Evolutionary conservation across 2,113 vertebrate species (phyloP).

Genomic region (Chaetodon trifascialis): DNA sequence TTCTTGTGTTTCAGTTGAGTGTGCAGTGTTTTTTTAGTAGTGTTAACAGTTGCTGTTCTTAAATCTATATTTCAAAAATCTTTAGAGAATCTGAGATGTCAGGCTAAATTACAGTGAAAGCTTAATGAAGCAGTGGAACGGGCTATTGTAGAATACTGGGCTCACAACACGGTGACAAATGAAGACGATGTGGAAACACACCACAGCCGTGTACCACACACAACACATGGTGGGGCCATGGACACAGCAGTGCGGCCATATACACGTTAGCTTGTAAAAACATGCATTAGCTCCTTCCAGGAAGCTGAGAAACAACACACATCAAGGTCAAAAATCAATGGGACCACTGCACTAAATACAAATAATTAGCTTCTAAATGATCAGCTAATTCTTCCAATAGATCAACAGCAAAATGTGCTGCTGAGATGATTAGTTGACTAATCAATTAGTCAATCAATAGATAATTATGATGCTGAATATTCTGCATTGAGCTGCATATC

Average conservation of each 20-base stretch:
- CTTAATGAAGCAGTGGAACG: neutral
- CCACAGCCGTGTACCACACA: neutral
- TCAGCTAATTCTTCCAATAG: neutral
- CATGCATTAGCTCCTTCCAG: neutral
- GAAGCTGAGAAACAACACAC: neutral
- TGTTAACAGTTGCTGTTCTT: neutral
- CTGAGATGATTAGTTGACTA: neutral
- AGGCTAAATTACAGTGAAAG: neutral
- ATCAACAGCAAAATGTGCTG: neutral
- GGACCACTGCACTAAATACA: neutral
- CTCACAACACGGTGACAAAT: neutral
- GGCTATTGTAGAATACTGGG: neutral
- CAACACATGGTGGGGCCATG: neutral
- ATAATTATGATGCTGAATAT: no score
- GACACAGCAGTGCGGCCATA: neutral
- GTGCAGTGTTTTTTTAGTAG: neutral
- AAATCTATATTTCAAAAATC: neutral
- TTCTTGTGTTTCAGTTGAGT: neutral
- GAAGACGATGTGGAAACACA: neutral
- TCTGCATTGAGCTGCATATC: no score
- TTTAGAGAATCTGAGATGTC: neutral
- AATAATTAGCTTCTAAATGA: neutral
- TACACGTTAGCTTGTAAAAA: neutral
- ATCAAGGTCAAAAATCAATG: neutral
- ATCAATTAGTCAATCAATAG: no score